A percentile compares a stretch with the other conserved stretches of the same genome.
Conservation (phyloP, 2,888 invertebrate species). For the Drosophila parthenogenetica region DNA sequence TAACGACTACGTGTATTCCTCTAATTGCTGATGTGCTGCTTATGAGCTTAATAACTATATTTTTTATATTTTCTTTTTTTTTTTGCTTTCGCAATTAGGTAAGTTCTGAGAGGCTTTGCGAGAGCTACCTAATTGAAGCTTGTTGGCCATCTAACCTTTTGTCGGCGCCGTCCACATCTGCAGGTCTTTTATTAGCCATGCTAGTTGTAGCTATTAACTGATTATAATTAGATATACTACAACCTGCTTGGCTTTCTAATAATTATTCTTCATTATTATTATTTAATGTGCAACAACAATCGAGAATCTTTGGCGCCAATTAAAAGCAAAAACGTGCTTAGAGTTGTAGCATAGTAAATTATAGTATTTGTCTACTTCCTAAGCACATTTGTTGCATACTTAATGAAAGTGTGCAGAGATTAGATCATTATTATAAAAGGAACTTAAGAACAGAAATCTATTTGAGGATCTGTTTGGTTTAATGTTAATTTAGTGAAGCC, state of each 20-base stretch:
- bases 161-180: slow-evolving; percentile 34
- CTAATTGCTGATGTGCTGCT: slow-evolving; percentile 65
- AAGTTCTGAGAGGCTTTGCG: slow-evolving; percentile 43
- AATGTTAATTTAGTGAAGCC: not conserved
- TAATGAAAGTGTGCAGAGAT: slow-evolving; percentile 6
- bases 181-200: slow-evolving; percentile 38
- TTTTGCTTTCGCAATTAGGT: slow-evolving; percentile 27
- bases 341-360: slow-evolving; percentile 1
- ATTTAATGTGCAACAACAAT: slow-evolving; percentile 17
- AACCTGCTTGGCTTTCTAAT: slow-evolving; percentile 44
- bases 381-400: slow-evolving; percentile 22
- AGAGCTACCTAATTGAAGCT: slow-evolving; percentile 44
- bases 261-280: slow-evolving; percentile 25
- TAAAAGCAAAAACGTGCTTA: slow-evolving; percentile 27
- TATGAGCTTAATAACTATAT: slow-evolving; percentile 69
- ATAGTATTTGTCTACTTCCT: slow-evolving; percentile 14
- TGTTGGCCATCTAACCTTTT: slow-evolving; percentile 50
- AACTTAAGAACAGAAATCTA: not conserved
- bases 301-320: slow-evolving; percentile 18
- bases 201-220: slow-evolving; percentile 34
- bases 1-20: slow-evolving; percentile 33
- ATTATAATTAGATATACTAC: slow-evolving; percentile 42
- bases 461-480: not conserved
- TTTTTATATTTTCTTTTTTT: slow-evolving; percentile 30
- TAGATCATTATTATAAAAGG: slow-evolving; percentile 7